These are phyloP conservation scores for Lytechinus pictus DNA, from an alignment of 35 echinoderm and acorn worm genomes.

Conservation along the genomic window DNA sequence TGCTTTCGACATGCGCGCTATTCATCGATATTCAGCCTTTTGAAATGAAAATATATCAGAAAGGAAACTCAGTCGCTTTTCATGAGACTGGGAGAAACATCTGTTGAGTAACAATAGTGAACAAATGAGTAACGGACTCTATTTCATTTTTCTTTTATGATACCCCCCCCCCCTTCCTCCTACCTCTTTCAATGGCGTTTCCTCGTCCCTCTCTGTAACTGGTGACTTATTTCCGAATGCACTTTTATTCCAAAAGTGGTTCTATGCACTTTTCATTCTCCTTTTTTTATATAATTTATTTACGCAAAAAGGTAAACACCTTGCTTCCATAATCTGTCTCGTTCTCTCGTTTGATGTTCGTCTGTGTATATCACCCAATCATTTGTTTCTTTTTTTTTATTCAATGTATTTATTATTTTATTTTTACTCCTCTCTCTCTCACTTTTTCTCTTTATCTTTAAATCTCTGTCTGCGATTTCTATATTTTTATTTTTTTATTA, in stretches of 20 bases:
- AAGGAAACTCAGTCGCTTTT: not conserved
- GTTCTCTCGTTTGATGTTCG: not conserved
- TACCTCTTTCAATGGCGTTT: not conserved
- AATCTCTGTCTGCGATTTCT: not conserved
- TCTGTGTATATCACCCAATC: not conserved
- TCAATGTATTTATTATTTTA: not conserved
- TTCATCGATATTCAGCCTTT: not conserved
- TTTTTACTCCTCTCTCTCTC: not conserved
- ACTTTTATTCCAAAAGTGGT: not conserved
- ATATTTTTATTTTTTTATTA: not conserved
- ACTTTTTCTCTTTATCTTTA: not conserved
- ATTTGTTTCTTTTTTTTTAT: not conserved
- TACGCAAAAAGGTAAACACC: not conserved
- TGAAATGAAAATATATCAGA: conserved; percentile 32
- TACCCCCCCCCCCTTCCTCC: not conserved
- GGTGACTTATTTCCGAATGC: not conserved
- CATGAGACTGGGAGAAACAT: conserved; percentile 35
- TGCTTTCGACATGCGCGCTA: not conserved
- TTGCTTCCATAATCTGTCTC: no score
- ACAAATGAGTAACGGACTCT: conserved; percentile 34
- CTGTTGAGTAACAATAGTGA: conserved; percentile 4
- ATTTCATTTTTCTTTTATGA: not conserved
- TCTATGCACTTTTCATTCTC: not conserved
- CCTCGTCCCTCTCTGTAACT: not conserved
- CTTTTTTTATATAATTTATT: not conserved